Base-by-base conservation (phyloP, 2,888 invertebrate genomes). In the Cepaea hortensis region DNA sequence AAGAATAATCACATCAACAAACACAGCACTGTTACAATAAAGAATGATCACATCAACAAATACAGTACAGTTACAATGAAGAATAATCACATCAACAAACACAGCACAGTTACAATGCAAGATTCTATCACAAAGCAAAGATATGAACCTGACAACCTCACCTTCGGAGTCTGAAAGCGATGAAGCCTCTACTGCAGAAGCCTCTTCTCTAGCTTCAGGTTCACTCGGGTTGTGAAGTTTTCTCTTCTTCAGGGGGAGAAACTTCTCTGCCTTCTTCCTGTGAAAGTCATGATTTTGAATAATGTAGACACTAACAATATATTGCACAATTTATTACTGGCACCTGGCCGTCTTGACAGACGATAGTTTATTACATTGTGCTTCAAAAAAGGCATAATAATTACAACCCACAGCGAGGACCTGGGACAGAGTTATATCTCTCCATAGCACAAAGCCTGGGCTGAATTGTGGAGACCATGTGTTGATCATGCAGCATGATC, bases 191-290 rank as follows among this genome's bases (percentile, higher is more conserved):
- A 75, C 15, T 11, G 68, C 7, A n/a, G 88, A 62, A n/a, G 61
- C 76, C 46, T 73, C 50, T n/a, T 73, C 80, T 5, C 61, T 72
- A 9, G 65, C 68, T 50, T 87, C 65, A 9, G 79, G 50, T 23
- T 65, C 72, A 68, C 48, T 79, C 46, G 86, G 23, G 3, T 72
- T 84, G 23, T 72, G 86, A 0, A 83, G 72, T 46, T 83, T 86
- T 55, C 88, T 86, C 55, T 88, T 88, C 76, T 88, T 88, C 68
- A 88, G 72, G 0, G 88, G 88, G 9, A 88, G 80, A 11, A 85
- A 87, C 81, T 88, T 88, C 55, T 88, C 87, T n/a, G 84, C 81
- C 18, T 84, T 86, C 55, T 87, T 86, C 50, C 87, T 86, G 61
- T 50, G n/a, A 83, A 72, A 23, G 81, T 75, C 61, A 75, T 87